Base-by-base conservation (phyloP, 2,888 invertebrate genomes). In the Bombylius discolor region DNA sequence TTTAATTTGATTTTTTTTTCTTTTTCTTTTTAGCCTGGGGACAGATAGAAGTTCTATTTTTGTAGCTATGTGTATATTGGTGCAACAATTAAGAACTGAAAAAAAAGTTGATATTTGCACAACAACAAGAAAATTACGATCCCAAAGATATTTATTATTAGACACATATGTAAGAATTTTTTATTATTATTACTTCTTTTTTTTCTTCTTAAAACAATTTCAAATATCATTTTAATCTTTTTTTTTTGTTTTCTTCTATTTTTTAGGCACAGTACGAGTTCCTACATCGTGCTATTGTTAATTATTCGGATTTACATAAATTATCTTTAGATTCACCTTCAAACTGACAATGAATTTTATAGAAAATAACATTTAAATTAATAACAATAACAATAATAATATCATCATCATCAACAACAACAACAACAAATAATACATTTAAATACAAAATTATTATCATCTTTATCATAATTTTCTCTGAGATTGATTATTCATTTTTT, bases 231-330 rank as follows among this genome's bases (percentile, higher is more conserved):
- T 14, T 32, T 5, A 34, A 54, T 53, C 11, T 5, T n/a, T 56
- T 42, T 36, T 4, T 36, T 58, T 51, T 60, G 51, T 31, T 63
- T 66, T 9, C 53, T 14, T n/a, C n/a, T n/a, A 39, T 48, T 59
- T 79, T 79, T 39, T 78, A 92, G 91, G 84, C 87, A 74, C 92
- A 92, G 77, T 93, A 92, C 76, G 91, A 92, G 80, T 92, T 92
- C 78, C 80, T 93, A 67, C 89, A 93, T 78, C 87, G 91, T 77
- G 91, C 90, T 72, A 87, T 92, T 74, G 81, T 89, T 63, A 90
- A 90, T 77, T 91, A 91, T 71, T 85, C 89, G 62, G 90, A 91
- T 73, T 81, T 91, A 64, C 90, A 90, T 77, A 87, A 87, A 74
- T 76, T 89, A 61, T 71, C 72, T 56, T 62, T 67, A 50, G 70